Base-by-base conservation (phyloP, 2,797 vertebrate species). In the Fistularia commersonii region DNA sequence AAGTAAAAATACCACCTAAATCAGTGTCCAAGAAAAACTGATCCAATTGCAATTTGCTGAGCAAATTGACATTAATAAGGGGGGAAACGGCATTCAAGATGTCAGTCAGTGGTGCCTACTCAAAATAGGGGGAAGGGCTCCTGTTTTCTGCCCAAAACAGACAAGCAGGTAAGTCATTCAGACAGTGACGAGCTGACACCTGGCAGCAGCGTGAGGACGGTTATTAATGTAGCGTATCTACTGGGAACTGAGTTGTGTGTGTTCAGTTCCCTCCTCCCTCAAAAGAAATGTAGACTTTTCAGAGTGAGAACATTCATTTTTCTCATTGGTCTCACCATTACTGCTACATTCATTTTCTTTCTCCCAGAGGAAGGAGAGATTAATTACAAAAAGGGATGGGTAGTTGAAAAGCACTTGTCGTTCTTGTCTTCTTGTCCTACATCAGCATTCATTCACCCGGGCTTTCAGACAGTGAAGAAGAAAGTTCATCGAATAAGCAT, bases 1-100 rank as follows among this genome's bases (percentile, higher is more conserved):
- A 81, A 72, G 87, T 70, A 52, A 81, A 88, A 90, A 89, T 86
- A 88, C 74, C 74, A 51, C 66, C 38, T 43, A 67, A 78, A 76
- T 65, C 23, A 64, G 61, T 32, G 79, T 88, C 88, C 88, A 89
- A 89, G 85, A 88, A 87, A 90, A 88, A 89, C 88, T 77, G 86
- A 89, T 89, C 84, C 87, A 40, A 88, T 89, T 84, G 85, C 87
- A 88, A 89, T 88, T 89, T 88, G 82, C 83, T 69, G 68, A 87
- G 85, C 82, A 90, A 88, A 90, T 88, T 89, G 85, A 87, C 86
- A 88, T 88, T 88, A 89, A 90, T 87, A 89, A 86, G 81, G 82
- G 82, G 66, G 84, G 81, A 83, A 84, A 81, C 47, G 11, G 79
- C 77, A 84, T 84, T 86, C 85, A 87, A 85, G 81, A 81, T 82